Evolutionary conservation across 2,113 vertebrate species (phyloP), one percentile per base, ranked within the genome.

Genomic region (Polypterus bichir): DNA sequence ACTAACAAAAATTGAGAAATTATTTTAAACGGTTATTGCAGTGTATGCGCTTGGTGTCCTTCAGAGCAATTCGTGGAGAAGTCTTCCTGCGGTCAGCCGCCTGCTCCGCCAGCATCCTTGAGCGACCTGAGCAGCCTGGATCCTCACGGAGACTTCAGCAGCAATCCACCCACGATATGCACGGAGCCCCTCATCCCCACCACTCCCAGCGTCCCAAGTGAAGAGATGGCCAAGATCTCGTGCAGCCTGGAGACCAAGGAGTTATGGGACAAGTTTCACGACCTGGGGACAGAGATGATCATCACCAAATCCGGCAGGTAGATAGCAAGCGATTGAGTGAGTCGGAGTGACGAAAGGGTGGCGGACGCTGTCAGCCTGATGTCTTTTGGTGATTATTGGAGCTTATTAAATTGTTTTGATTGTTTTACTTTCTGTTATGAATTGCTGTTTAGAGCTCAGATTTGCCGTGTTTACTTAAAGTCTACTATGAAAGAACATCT

Each of bases 251-350:
- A 99, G 75, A 99, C 96, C 68, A 99, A 99, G 69, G 96, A 98
- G 60, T 89, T 99, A 58, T 99, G 96, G 96, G 96, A 99, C 78
- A 99, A 99, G 59, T 99, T 98, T 56, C 96, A 99, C 47, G 95
- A 99, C 0, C 84, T 99, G 64, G 96, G 96, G 44, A 99, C 96
- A 0, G 96, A 99, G 78, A 99, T 99, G 96, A 99, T 99, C 83
- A 99, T 99, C 77, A 99, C 96, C 64, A 99, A 99, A 76, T 98
- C 95, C 0, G 95, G 95, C 63, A 92, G 96, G 96, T 97, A 78
- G 76, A 68, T 3, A 45, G 56, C 9, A 27, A 27, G 27, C 27
- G 27, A 27, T 27, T 27, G 27, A 27, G 27, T 27, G 27, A 27
- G 27, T 27, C 27, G 27, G 27, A 27, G 27, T 27, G 27, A 27